A percentile compares a stretch with the other conserved stretches of the same genome.
Conservation (phyloP, 2,797 vertebrate species). For the Cacajao melanocephalus region DNA sequence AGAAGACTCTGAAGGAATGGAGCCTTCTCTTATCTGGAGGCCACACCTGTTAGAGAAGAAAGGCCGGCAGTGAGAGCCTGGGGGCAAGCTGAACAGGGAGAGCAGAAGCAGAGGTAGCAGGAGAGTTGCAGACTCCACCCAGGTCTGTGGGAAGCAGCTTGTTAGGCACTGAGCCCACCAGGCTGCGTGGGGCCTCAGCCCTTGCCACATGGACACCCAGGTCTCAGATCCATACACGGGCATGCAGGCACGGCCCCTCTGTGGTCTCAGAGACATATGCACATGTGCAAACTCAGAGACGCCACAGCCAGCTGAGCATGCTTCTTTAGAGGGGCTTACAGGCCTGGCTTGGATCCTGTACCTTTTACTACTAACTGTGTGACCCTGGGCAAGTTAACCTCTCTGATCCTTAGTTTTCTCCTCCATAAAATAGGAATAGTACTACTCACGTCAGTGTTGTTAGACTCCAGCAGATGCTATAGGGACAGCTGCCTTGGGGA, state of each 20-base stretch:
- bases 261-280: not conserved
- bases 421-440: not conserved
- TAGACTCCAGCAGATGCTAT: not conserved
- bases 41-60: not conserved
- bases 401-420: not conserved
- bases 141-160: not conserved
- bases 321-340: not conserved
- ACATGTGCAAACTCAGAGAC: not conserved
- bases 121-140: not conserved
- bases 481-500: not conserved
- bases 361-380: not conserved
- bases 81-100: not conserved
- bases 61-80: not conserved
- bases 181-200: not conserved
- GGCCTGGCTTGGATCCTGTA: not conserved
- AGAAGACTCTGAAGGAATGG: not conserved
- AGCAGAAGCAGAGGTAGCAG: not conserved
- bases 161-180: not conserved
- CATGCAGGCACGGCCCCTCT: not conserved
- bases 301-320: fast-evolving
- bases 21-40: not conserved
- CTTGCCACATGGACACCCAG: no score
- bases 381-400: not conserved
- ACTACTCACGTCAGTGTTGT: not conserved
- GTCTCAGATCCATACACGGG: not conserved